phyloP scores from a whole-genome alignment of 2,113 vertebrate genomes.

The Corynorhinus townsendii region DNA sequence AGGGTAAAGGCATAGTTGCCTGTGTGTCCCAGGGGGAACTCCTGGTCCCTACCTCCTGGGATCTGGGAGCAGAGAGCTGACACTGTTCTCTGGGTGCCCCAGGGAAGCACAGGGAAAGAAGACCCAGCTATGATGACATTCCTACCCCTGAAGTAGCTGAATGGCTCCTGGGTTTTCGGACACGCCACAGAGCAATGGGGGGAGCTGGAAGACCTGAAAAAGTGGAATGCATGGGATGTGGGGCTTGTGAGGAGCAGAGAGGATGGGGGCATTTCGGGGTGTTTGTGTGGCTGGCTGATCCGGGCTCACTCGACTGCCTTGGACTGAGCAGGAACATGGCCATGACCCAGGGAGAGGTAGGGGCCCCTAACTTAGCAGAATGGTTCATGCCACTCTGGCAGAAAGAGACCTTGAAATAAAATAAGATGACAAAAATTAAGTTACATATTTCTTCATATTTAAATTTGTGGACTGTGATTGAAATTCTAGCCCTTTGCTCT shows the following conservation, averaged over 20 bases:
- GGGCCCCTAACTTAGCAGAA: neutral
- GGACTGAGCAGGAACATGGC: neutral
- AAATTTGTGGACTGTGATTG: neutral
- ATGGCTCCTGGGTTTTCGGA: neutral
- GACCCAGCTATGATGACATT: neutral
- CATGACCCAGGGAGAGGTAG: rapidly evolving
- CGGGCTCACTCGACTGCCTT: neutral
- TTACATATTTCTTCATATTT: neutral
- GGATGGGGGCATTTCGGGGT: neutral
- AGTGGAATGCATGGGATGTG: neutral
- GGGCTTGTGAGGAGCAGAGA: neutral
- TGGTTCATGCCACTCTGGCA: neutral
- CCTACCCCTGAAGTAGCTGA: neutral
- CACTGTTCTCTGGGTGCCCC: neutral
- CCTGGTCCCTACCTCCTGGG: too few species aligned
- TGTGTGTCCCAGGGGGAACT: rapidly evolving
- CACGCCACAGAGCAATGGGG: neutral
- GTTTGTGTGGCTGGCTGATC: neutral
- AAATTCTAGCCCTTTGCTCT: neutral
- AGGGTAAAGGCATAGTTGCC: neutral
- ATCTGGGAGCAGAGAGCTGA: neutral
- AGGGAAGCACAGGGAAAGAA: neutral
- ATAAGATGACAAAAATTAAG: neutral
- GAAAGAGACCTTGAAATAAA: neutral
- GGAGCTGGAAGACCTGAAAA: neutral